Conservation (phyloP, 1,140 invertebrate species). For the Coptotermes formosanus region DNA sequence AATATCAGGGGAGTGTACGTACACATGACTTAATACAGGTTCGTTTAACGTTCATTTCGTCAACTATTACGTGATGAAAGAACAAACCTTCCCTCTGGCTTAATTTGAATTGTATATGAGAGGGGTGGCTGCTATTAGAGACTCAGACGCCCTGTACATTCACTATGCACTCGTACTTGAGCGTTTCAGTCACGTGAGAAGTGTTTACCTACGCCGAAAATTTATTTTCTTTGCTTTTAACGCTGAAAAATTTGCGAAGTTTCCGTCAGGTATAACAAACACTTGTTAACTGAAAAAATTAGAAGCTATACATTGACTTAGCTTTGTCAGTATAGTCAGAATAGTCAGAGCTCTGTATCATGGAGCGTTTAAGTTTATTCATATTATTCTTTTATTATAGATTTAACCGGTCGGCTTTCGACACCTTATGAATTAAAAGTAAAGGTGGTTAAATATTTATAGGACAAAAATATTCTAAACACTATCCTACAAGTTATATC, state of each 20-base stretch:
- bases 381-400: too few species aligned
- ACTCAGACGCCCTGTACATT: not conserved
- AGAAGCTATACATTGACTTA: not conserved
- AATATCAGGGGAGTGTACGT: not conserved
- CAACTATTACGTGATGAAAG: not conserved
- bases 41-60: not conserved
- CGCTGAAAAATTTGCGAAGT: not conserved
- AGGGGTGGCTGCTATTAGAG: not conserved
- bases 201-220: not conserved
- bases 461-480: too few species aligned
- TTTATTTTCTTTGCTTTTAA: not conserved
- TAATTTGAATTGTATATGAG: constrained; percentile 10
- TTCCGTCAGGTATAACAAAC: not conserved
- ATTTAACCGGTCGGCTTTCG: too few species aligned
- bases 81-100: not conserved
- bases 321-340: not conserved
- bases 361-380: too few species aligned
- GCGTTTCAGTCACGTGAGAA: not conserved
- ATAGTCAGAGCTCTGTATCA: too few species aligned
- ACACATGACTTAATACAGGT: not conserved
- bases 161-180: not conserved
- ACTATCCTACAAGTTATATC: too few species aligned
- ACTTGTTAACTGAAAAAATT: not conserved
- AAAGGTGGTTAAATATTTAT: too few species aligned
- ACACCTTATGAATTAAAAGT: too few species aligned